These are phyloP conservation scores for Cryptoleucopteryx plumbea DNA, from an alignment of 2,113 vertebrate genomes.

Conservation along the genomic window DNA sequence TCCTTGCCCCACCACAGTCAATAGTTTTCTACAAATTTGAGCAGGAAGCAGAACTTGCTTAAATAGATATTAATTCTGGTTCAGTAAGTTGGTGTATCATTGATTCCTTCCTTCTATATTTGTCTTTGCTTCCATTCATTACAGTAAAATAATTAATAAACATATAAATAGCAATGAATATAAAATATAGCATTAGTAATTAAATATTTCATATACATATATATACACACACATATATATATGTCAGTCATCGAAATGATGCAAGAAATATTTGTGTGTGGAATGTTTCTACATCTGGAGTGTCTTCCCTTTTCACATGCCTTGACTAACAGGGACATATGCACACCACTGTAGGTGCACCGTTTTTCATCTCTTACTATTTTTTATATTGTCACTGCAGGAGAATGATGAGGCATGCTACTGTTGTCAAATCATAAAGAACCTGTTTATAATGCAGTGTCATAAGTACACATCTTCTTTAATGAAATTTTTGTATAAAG, in stretches of 20 bases:
- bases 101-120: neutral
- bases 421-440: neutral
- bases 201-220: neutral
- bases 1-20: neutral
- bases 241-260: neutral
- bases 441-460: neutral
- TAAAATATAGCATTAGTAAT: neutral
- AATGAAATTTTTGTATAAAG: neutral
- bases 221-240: neutral
- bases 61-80: neutral
- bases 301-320: neutral
- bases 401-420: neutral
- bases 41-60: neutral
- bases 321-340: neutral
- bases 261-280: neutral
- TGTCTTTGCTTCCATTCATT: neutral
- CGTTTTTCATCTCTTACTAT: neutral
- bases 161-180: neutral
- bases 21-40: neutral
- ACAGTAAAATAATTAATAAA: neutral
- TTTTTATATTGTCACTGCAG: neutral
- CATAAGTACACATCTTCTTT: neutral
- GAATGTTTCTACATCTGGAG: neutral
- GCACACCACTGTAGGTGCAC: neutral
- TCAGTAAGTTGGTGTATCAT: neutral